These are phyloP conservation scores for Ypsolopha sequella DNA, from an alignment of 2,888 invertebrate genomes.

Conservation along the genomic window DNA sequence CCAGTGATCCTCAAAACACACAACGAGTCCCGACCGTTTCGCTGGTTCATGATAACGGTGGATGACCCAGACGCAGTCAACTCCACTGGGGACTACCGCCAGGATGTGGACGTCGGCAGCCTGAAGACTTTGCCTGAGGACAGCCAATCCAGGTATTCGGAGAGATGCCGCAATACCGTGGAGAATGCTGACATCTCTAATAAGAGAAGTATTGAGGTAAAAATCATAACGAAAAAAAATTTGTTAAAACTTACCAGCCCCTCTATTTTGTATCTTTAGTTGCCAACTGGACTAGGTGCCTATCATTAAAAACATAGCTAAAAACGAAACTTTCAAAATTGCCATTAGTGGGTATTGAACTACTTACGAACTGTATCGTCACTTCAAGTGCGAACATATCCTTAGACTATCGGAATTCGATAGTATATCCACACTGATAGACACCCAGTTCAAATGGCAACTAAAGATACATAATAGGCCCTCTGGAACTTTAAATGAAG, in stretches of 20 bases:
- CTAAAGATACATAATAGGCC: too few species aligned
- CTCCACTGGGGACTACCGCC: constrained; percentile 21
- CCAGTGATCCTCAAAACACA: constrained; percentile 3
- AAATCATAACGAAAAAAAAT: background rate
- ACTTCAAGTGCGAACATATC: too few species aligned
- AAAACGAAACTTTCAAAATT: too few species aligned
- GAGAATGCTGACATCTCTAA: constrained; percentile 51
- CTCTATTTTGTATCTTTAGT: too few species aligned
- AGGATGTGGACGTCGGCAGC: constrained; percentile 38
- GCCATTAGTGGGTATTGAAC: too few species aligned
- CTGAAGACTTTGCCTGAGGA: constrained; percentile 44
- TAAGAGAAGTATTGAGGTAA: constrained; percentile 40
- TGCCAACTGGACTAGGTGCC: too few species aligned
- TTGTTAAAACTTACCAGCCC: background rate
- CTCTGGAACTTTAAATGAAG: too few species aligned
- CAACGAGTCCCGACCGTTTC: constrained; percentile 31
- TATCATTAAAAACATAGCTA: too few species aligned
- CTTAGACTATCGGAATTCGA: too few species aligned
- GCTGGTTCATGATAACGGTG: constrained; percentile 58
- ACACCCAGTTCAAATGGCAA: too few species aligned
- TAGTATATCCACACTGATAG: too few species aligned
- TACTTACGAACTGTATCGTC: too few species aligned
- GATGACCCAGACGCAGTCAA: constrained; percentile 49
- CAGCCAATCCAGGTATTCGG: constrained; percentile 41
- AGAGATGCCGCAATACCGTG: constrained; percentile 43